Evolutionary conservation across 2,113 vertebrate genomes (phyloP), one percentile per base, ranked within the genome.

Genomic region (Piliocolobus tephrosceles): DNA sequence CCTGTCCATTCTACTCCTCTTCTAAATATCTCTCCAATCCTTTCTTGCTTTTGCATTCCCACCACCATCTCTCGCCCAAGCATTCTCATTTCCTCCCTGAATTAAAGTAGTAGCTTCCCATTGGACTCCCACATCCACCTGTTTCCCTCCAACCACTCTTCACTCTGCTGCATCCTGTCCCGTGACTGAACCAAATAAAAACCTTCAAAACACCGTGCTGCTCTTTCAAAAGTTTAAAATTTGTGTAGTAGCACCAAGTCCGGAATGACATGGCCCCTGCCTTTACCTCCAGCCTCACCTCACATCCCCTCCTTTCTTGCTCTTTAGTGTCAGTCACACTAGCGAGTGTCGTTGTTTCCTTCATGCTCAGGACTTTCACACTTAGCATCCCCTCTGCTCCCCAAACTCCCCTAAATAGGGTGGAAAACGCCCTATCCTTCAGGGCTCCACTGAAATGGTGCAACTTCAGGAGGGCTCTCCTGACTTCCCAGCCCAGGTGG

Each of bases 311-410:
- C 38, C 38, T 4, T 30, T 16, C n/a, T 47, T 9, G 35, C 1
- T 12, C 76, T 82, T 89, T 12, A 47, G 11, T 40, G 47, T 40
- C 16, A 50, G 66, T 11, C 57, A 40, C 3, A 5, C 7, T 18
- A 9, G 22, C 2, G 0, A 50, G 13, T 25, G 32, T 5, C 20
- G 3, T 35, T n/a, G 16, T n/a, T 10, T 35, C 30, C 27, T 35
- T 58, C 3, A 18, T 35, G 22, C 32, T 30, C 18, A 66, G 84
- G 61, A 55, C 30, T 25, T 57, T 66, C 9, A 30, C 27, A 75
- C 2, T 1, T 4, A 50, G 8, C 14, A 3, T 8, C 11, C 12
- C 40, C 52, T 35, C 3, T n/a, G 25, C 23, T 57, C 22, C 32
- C 25, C 58, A 30, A 3, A 38, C 2, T 27, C 32, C 8, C 61